Percentiles rank a stretch among this genome's conserved stretches.
Conservation (phyloP, 2,888 invertebrate genomes). For the Brachypterus glaber region DNA sequence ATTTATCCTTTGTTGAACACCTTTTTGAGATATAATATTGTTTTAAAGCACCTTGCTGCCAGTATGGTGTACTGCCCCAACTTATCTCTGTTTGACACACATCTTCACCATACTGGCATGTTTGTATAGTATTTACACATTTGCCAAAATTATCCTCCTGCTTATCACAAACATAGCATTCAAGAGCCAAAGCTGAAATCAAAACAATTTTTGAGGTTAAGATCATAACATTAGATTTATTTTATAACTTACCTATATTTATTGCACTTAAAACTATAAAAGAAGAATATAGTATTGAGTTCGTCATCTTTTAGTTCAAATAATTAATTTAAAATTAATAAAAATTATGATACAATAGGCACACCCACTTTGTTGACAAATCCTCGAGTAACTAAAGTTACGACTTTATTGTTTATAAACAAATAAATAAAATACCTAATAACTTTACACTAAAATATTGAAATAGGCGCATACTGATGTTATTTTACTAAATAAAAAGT, state of each 20-base stretch:
- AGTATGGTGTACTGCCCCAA: conserved; percentile 96
- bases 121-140: conserved; percentile 83
- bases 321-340: no score
- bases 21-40: conserved; percentile 88
- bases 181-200: conserved; percentile 56
- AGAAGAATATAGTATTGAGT: no score
- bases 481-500: no score
- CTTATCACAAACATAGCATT: conserved; percentile 91
- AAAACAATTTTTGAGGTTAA: conserved; percentile 9
- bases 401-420: no score
- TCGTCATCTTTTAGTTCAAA: no score
- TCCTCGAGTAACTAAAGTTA: no score
- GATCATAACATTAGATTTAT: background rate
- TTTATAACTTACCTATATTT: background rate
- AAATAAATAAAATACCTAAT: no score
- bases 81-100: conserved; percentile 80
- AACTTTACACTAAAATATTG: no score
- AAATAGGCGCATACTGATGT: no score
- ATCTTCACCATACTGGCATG: conserved; percentile 80
- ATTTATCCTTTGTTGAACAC: conserved; percentile 74
- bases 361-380: no score
- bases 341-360: no score
- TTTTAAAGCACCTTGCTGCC: conserved; percentile 86
- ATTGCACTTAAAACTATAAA: background rate
- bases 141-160: conserved; percentile 90